Percentiles rank a stretch among this genome's conserved stretches.
phyloP scores from a whole-genome alignment of 2,888 invertebrate genomes.

The Tetrapedia diversipes region DNA sequence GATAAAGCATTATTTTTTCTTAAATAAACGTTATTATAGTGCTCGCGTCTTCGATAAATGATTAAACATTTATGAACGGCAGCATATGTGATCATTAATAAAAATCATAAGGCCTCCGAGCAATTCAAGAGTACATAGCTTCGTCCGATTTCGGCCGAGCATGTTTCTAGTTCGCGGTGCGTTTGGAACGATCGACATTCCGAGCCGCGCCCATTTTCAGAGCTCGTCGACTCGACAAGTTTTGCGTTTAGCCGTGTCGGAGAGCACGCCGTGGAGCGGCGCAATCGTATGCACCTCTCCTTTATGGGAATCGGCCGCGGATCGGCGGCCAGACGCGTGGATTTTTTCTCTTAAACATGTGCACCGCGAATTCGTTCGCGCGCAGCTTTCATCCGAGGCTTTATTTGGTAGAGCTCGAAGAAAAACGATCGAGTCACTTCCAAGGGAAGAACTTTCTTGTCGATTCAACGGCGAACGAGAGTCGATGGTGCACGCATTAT shows the following conservation, averaged over 20 bases:
- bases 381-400: conserved; percentile 42
- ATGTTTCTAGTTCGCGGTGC: conserved; percentile 39
- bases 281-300: conserved; percentile 50
- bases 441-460: conserved; percentile 27
- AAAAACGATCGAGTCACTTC: conserved; percentile 25
- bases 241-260: conserved; percentile 73
- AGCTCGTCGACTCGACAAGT: conserved; percentile 75
- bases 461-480: conserved; percentile 16
- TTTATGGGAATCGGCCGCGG: conserved; percentile 67
- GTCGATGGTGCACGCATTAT: not conserved
- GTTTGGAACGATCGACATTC: conserved; percentile 79
- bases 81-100: too few species aligned
- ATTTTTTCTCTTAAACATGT: conserved; percentile 46
- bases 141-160: conserved; percentile 31
- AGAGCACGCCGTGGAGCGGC: conserved; percentile 54
- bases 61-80: too few species aligned
- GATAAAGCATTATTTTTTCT: too few species aligned
- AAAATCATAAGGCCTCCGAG: not conserved
- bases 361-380: conserved; percentile 41
- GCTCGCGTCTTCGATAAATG: too few species aligned
- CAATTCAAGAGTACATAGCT: too few species aligned
- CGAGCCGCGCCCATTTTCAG: conserved; percentile 80
- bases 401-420: conserved; percentile 39
- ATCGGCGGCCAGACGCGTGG: conserved; percentile 43
- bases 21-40: too few species aligned